phyloP scores from a whole-genome alignment of 1,140 invertebrate genomes.

The Drosophila persimilis region DNA sequence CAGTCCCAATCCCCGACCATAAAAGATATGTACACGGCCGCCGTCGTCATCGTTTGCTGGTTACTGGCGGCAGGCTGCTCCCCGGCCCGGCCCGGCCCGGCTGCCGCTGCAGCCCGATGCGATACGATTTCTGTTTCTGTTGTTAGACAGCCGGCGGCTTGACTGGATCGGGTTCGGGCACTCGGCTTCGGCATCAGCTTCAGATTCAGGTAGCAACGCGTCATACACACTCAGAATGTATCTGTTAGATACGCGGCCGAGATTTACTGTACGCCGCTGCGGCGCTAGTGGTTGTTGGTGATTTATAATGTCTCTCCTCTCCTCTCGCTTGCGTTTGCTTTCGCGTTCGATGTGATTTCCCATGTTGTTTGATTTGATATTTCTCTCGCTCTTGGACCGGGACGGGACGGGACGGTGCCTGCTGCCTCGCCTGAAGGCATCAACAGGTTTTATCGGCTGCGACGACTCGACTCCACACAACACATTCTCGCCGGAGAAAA shows the following conservation, averaged over 20 bases:
- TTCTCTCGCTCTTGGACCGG: conserved; percentile 1
- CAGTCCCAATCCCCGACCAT: conserved; percentile 46
- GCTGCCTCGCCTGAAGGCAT: conserved; percentile 20
- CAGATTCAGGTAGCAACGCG: conserved; percentile 61
- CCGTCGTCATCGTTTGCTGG: conserved; percentile 29
- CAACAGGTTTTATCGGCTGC: conserved; percentile 46
- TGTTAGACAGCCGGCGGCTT: conserved; percentile 30
- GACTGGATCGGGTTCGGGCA: conserved; percentile 7
- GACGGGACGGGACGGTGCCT: not conserved
- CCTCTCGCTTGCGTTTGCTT: not conserved
- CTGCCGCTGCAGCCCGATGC: no score
- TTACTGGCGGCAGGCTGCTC: not conserved
- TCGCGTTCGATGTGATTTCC: conserved; percentile 21
- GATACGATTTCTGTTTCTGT: conserved; percentile 18
- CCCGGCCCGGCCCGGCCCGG: not conserved
- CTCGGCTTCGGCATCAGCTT: conserved; percentile 2
- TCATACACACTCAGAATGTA: conserved; percentile 61
- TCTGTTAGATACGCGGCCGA: conserved; percentile 66
- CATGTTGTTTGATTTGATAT: conserved; percentile 34
- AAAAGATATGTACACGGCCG: conserved; percentile 52
- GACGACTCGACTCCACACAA: not conserved
- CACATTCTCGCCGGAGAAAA: conserved; percentile 13
- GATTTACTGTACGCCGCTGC: conserved; percentile 49
- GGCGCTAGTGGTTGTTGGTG: conserved; percentile 26
- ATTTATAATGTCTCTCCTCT: conserved; percentile 32